Base-by-base conservation (phyloP, 2,113 vertebrate species). In the Platysteira castanea region DNA sequence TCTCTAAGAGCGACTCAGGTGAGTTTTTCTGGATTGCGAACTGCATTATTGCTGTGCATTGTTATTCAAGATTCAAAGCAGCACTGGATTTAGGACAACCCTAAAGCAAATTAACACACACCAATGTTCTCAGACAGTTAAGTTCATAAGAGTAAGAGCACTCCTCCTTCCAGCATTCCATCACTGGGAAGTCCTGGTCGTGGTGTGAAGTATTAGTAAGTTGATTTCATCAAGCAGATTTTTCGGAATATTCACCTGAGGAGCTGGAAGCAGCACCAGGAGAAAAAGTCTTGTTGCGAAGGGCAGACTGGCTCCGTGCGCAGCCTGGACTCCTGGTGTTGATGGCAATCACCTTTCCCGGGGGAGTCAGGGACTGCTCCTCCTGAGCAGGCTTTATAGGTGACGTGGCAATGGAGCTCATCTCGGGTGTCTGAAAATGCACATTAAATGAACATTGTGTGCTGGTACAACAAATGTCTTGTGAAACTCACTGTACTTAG, bases 271-370 rank as follows among this genome's bases (percentile, higher is more conserved):
- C 87, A 15, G 98, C 47, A 39, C 90, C 97, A 49, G 98, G 96
- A 42, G 98, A 95, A 94, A 99, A 98, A 10, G 98, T 74, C 96
- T 98, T 98, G 80, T 88, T 98, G 64, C 99, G 98, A 68, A 98
- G 95, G 59, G 98, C 93, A 8, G 98, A 81, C 44, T 98, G 99
- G 81, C 97, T 99, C 15, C 99, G 98, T 9, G 99, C 91, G 57
- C 98, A 99, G 94, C 98, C 98, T 2, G 99, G 99, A 59, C 99
- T 99, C 86, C 99, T 98, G 30, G 97, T 95, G 18, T 98, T 98
- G 74, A 98, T 47, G 8, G 98, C 65, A 20, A 97, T 96, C 44
- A 98, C 97, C 92, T 99, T 99, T 15, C 99, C 99, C 0, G 99
- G 99, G 46, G 99, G 98, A 1, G 99, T 99, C 49, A 98, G 80